Percentiles rank a stretch among this genome's conserved stretches.
Conservation (phyloP, 2,888 invertebrate species). For the Amblyteles armatorius region DNA sequence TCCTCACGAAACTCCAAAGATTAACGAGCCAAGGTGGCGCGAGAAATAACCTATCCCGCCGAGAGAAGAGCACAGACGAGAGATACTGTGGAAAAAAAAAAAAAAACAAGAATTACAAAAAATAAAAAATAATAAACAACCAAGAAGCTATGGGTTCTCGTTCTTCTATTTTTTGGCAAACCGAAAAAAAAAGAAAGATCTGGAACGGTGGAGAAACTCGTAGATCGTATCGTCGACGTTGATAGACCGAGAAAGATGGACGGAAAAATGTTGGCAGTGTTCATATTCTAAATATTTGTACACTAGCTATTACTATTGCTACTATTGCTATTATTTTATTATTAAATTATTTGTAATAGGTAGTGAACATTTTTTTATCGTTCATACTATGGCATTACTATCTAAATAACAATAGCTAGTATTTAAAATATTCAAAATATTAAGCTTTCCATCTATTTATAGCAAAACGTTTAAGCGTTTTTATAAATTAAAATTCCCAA, state of each 20-base stretch:
- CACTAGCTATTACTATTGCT: no score
- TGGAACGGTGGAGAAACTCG: not conserved
- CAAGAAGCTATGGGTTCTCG: slow-evolving; percentile 15
- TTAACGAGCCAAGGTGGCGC: slow-evolving; percentile 82
- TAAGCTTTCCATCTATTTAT: no score
- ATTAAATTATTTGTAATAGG: not conserved
- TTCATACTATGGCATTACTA: no score
- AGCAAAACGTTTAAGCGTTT: no score
- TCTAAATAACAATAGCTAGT: no score
- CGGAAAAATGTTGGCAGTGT: not conserved
- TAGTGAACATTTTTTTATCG: not conserved
- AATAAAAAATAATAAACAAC: slow-evolving; percentile 28
- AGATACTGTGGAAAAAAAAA: slow-evolving; percentile 17
- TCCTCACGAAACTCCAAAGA: slow-evolving; percentile 82
- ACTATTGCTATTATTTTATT: no score
- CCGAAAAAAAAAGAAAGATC: slow-evolving; percentile 22
- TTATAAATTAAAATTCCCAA: not conserved
- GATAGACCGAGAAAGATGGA: not conserved
- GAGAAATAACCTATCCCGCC: slow-evolving; percentile 80
- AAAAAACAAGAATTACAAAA: not conserved
- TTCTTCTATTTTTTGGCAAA: slow-evolving; percentile 36
- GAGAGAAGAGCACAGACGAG: slow-evolving; percentile 56
- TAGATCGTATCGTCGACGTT: not conserved
- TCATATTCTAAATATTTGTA: not conserved
- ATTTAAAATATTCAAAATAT: no score